Base-by-base conservation (phyloP, 92 coral and sea anemone genomes). In the Siderastrea radians region DNA sequence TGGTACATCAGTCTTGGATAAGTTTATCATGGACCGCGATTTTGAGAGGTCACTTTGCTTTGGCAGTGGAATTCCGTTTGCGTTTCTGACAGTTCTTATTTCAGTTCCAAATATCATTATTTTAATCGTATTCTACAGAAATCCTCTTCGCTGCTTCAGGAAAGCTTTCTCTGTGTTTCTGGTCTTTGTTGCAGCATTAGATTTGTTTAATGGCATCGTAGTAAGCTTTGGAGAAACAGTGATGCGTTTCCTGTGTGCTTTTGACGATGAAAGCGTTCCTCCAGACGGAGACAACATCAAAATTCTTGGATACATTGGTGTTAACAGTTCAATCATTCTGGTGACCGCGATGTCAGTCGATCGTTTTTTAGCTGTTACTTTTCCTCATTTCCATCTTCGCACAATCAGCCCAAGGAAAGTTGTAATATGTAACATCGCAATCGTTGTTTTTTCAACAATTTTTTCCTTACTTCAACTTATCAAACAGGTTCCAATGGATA, bases 291-390 rank as follows among this genome's bases (percentile, higher is more conserved):
- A 65, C 3, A 65, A n/a, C 5, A 6, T 65, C 2, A 26, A 0
- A 5, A 26, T 65, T 5, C 1, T 65, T 6, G 70, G 13, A 0
- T 65, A 65, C 70, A 26, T 57, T 19, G 67, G 65, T 54, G 15
- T 75, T 11, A 75, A 75, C 80, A 75, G 80, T 44, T 75, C 80
- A 0, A 75, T 75, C 7, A 49, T 75, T 2, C 14, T 75, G 1
- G 65, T 54, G 17, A 57, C 67, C 3, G 65, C 80, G 5, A 75
- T 75, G 80, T 75, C 80, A 0, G 80, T 75, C 12, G 80, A 75
- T 75, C 80, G 80, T 1, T 11, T 75, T 4, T n/a, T 44, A 7
- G 45, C 80, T 12, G 80, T 75, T 57, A 51, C 43, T 57, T 54
- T 12, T 75, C 80, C 80, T 1, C 80, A 75, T 13, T 55, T 57